Evolutionary conservation across 2,797 vertebrate genomes (phyloP).

Genomic region (Acridotheres tristis): DNA sequence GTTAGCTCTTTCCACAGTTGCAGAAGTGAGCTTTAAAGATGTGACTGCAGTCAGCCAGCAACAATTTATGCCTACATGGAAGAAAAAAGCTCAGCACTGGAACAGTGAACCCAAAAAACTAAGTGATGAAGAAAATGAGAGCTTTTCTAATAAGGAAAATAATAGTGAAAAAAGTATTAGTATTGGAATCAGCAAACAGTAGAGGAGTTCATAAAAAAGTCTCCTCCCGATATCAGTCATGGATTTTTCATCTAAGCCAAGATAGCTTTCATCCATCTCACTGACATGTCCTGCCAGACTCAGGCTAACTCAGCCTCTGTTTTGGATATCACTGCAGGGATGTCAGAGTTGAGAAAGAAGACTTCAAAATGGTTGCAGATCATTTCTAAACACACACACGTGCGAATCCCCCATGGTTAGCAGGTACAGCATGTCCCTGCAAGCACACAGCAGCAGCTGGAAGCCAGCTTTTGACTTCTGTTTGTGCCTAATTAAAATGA

Average conservation of each 20-base stretch:
- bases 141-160: neutral
- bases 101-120: neutral
- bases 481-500: constrained; percentile 33
- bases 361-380: neutral
- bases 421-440: neutral
- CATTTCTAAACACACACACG: neutral
- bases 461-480: constrained; percentile 16
- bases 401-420: neutral
- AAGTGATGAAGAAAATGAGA: neutral
- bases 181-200: neutral
- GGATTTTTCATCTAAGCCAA: constrained; percentile 13
- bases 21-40: neutral
- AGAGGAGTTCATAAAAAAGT: neutral
- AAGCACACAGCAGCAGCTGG: neutral
- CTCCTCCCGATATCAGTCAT: neutral
- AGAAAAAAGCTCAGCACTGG: neutral
- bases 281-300: neutral
- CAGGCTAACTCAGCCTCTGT: neutral
- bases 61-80: neutral
- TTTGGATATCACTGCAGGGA: neutral
- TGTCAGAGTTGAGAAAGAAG: neutral
- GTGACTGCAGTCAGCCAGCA: neutral
- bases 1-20: neutral
- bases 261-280: constrained; percentile 30
- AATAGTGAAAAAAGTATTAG: neutral